Evolutionary conservation across 2,888 invertebrate species (phyloP).

Genomic region (Spodoptera picta): DNA sequence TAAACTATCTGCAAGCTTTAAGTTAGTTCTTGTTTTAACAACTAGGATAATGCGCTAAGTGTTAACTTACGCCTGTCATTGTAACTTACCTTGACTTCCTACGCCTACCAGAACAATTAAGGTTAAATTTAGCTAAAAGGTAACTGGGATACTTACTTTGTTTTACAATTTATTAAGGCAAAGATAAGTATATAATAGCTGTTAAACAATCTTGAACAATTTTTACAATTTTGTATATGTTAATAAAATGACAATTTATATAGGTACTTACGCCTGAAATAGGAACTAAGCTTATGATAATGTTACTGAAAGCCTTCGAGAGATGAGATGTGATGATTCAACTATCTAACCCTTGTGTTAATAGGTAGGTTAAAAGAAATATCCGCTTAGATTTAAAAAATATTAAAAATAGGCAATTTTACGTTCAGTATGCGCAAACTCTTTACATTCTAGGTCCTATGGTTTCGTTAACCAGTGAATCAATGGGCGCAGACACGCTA

Average conservation of each 20-base stretch:
- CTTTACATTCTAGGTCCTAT: slow-evolving; percentile 52
- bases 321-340: too few species aligned
- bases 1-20: too few species aligned
- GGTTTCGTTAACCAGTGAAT: slow-evolving; percentile 62
- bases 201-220: slow-evolving; percentile 18
- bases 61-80: too few species aligned
- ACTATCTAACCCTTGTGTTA: too few species aligned
- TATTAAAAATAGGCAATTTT: not conserved
- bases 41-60: too few species aligned
- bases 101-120: not conserved
- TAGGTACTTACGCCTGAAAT: too few species aligned
- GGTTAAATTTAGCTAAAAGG: not conserved
- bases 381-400: too few species aligned
- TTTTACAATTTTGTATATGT: not conserved
- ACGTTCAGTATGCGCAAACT: slow-evolving; percentile 17
- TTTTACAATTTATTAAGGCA: slow-evolving; percentile 32
- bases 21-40: too few species aligned
- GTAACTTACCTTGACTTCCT: too few species aligned
- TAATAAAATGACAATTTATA: slow-evolving; percentile 1
- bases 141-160: slow-evolving; percentile 21
- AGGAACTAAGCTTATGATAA: slow-evolving; percentile 1
- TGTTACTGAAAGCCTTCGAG: too few species aligned
- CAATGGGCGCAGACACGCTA: slow-evolving; percentile 66
- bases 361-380: too few species aligned
- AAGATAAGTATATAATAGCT: slow-evolving; percentile 14